Conservation (phyloP, 2,113 vertebrate genomes). For the Mastomys coucha region DNA sequence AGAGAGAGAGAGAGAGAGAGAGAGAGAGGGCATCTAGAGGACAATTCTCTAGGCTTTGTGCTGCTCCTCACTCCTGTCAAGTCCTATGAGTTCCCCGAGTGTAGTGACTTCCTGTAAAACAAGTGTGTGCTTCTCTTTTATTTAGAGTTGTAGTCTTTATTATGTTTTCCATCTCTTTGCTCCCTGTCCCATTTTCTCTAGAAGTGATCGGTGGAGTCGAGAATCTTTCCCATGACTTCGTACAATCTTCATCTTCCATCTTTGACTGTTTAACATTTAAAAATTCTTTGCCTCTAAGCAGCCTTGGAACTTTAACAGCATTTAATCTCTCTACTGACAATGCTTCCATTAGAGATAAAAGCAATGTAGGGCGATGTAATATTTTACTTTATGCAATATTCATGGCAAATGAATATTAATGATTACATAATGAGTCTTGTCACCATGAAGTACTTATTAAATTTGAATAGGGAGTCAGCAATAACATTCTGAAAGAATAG, state of each 20-base stretch:
- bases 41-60: accelerated
- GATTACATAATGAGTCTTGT: constrained; percentile 14
- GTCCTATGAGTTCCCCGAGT: background rate
- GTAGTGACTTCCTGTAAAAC: background rate
- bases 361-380: background rate
- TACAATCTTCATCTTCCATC: background rate
- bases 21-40: too few species aligned
- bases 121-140: background rate
- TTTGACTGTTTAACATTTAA: background rate
- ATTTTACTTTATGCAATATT: constrained; percentile 49
- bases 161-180: background rate
- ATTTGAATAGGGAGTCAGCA: constrained; percentile 5
- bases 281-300: background rate
- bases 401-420: constrained; percentile 18
- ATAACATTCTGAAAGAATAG: background rate
- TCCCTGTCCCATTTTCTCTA: background rate
- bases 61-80: background rate
- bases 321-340: constrained; percentile 19
- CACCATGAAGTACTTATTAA: background rate
- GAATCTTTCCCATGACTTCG: background rate
- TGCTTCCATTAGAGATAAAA: background rate
- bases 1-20: too few species aligned
- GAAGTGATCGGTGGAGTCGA: background rate
- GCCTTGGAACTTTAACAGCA: background rate
- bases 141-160: background rate